Percentiles rank a stretch among this genome's conserved stretches.
These are phyloP conservation scores for Lepidochrysops patricia DNA, from an alignment of 2,888 invertebrate genomes.

Conservation along the genomic window DNA sequence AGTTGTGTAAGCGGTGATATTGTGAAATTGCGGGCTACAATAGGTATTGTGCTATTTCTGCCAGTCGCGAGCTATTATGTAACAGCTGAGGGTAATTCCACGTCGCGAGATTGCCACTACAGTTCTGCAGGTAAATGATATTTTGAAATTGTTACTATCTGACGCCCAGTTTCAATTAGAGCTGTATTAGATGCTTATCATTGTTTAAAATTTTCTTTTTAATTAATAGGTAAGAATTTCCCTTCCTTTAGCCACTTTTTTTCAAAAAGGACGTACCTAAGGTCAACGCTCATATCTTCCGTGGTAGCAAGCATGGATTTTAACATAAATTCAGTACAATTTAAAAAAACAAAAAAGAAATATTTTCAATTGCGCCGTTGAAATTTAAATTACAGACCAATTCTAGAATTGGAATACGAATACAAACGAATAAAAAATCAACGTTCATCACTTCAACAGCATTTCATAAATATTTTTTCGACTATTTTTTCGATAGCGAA, in stretches of 20 bases:
- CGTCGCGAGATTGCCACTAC: neutral
- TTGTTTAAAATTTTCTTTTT: too few relatives aligned
- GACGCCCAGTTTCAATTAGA: too few relatives aligned
- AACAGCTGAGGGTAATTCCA: neutral
- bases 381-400: neutral
- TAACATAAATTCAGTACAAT: too few relatives aligned
- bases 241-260: neutral
- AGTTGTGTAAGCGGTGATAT: neutral
- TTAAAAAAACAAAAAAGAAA: too few relatives aligned
- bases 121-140: neutral
- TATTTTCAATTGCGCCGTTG: too few relatives aligned
- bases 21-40: neutral
- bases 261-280: too few relatives aligned
- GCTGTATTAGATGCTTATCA: too few relatives aligned
- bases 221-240: too few relatives aligned
- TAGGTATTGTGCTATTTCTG: slow-evolving; percentile 14
- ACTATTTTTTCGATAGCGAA: neutral
- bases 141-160: neutral
- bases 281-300: too few relatives aligned
- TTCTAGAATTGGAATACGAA: neutral
- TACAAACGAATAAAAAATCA: too few relatives aligned
- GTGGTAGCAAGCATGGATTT: too few relatives aligned
- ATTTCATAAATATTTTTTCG: neutral
- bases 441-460: neutral
- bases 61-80: slow-evolving; percentile 3